These are phyloP conservation scores for Amblyraja radiata DNA, from an alignment of 2,797 vertebrate genomes.

Conservation along the genomic window DNA sequence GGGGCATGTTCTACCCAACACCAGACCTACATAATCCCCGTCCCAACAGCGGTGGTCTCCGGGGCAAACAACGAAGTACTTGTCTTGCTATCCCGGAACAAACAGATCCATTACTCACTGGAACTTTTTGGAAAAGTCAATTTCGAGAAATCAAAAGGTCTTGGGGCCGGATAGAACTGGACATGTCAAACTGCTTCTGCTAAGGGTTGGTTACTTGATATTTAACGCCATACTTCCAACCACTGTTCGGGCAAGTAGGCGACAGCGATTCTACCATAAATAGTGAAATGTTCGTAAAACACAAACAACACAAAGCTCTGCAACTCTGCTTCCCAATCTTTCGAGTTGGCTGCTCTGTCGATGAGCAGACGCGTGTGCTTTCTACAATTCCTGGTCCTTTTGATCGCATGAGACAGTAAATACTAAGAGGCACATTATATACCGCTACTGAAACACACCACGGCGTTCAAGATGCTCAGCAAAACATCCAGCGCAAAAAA, in stretches of 20 bases:
- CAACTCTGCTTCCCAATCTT: not conserved
- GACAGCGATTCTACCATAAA: not conserved
- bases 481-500: not conserved
- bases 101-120: not conserved
- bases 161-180: not conserved
- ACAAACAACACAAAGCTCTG: not conserved
- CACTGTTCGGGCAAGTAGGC: not conserved
- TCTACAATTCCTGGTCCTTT: not conserved
- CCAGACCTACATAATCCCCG: not conserved
- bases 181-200: not conserved
- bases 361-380: not conserved
- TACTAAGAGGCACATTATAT: not conserved
- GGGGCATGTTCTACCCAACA: not conserved
- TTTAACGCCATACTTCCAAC: not conserved
- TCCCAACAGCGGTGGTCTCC: not conserved
- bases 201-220: not conserved
- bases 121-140: not conserved
- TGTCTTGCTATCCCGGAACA: too few species aligned
- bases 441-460: not conserved
- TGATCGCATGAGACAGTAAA: not conserved
- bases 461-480: not conserved
- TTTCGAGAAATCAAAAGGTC: not conserved
- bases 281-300: not conserved
- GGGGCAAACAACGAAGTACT: too few species aligned
- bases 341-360: not conserved